phyloP scores from a whole-genome alignment of 23 tunicate genomes.

The Trididemnum nubilum region DNA sequence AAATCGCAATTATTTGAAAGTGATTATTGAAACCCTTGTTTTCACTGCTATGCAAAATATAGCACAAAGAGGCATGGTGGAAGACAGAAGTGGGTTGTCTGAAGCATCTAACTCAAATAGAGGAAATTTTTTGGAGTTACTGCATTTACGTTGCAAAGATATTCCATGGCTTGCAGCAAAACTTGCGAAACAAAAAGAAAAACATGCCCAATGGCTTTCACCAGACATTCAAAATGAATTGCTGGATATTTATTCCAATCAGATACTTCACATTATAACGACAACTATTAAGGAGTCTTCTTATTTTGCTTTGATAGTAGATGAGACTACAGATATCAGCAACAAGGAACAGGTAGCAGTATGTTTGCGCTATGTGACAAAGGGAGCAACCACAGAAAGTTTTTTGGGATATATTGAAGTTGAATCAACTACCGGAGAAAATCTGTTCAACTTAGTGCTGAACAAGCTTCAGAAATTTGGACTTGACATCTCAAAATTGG shows the following conservation, averaged over 20 bases:
- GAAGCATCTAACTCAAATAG: not conserved
- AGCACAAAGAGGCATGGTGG: constrained; percentile 9
- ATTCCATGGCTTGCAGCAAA: constrained; percentile 6
- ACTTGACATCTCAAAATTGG: not conserved
- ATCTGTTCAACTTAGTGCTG: constrained; percentile 1
- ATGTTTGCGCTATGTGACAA: constrained; percentile 23
- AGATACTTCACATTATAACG: not conserved
- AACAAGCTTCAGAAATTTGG: not conserved
- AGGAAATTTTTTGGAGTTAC: constrained; percentile 17
- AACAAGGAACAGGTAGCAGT: constrained; percentile 37
- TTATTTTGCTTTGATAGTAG: constrained; percentile 30
- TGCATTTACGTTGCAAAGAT: constrained; percentile 2
- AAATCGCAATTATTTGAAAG: constrained; percentile 12
- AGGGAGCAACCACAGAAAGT: constrained; percentile 7
- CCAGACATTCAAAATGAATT: constrained; percentile 42
- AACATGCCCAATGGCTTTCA: constrained; percentile 6
- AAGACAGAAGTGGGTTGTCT: not conserved
- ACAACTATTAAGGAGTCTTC: not conserved
- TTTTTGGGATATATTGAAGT: constrained; percentile 30
- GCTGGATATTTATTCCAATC: constrained; percentile 23
- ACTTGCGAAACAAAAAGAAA: not conserved
- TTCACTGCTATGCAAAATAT: constrained; percentile 16
- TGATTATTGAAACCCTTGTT: constrained; percentile 8
- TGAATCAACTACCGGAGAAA: constrained; percentile 6
- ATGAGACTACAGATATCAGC: constrained; percentile 46